Base-by-base conservation (phyloP, 2,113 vertebrate species). In the Ammospiza nelsoni region DNA sequence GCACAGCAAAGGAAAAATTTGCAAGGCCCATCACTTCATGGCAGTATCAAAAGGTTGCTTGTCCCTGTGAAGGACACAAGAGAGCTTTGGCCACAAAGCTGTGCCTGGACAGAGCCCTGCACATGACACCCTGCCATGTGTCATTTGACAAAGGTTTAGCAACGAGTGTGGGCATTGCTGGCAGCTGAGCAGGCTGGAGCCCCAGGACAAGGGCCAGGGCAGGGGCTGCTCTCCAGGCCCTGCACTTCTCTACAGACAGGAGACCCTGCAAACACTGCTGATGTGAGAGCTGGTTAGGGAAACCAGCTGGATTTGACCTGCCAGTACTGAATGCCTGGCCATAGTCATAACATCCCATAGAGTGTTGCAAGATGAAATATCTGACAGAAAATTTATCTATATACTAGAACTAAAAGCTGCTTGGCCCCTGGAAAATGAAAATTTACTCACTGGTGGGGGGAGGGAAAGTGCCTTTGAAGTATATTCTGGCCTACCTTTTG, bases 81-180 rank as follows among this genome's bases (percentile, higher is more conserved):
- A 35, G 15, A 74, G 33, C 74, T 57, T 54, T 51, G 49, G 48
- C 43, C 66, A 76, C 59, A 73, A 15, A 25, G 35, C 33, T 75
- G n/a, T 51, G 65, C 59, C 41, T 15, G 59, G 46, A n/a, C 55
- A 91, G 55, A 77, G 18, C 37, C 46, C 31, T 71, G 21, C 29
- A 15, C 49, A 18, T 1, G 1, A 3, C 54, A 4, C 10, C 55
- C 77, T 49, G 67, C 54, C 54, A 10, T 0, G 3, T 15, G 5
- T 39, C 31, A 7, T 49, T 48, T 62, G 68, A 46, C 39, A 71
- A 58, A 89, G 41, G 23, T 24, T 84, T 58, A 35, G 41, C 37
- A 62, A 25, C 21, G 48, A 52, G 29, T 0, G 0, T 25, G 58
- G 20, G 43, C 46, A 52, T 0, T 31, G 35, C 48, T 59, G 66